Conservation (phyloP, 37 sponge, comb jelly and placozoan genomes). For the Hexactinellida sp. region DNA sequence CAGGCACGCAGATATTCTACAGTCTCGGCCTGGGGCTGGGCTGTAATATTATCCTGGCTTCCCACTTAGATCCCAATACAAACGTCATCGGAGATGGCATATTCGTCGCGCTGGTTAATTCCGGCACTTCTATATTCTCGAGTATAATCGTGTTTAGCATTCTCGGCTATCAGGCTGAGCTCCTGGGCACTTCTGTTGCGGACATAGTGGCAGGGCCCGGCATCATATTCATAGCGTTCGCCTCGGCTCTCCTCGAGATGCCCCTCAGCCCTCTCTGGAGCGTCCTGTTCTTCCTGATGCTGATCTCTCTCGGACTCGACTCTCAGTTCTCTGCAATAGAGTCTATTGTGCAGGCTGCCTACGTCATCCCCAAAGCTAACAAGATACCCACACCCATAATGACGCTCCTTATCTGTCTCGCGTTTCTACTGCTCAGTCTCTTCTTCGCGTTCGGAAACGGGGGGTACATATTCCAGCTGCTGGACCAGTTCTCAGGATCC, state of each 20-base stretch:
- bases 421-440: conserved; percentile 54
- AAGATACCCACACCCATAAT: conserved; percentile 28
- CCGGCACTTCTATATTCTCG: conserved; percentile 70
- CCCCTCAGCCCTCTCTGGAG: conserved; percentile 76
- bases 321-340: conserved; percentile 85
- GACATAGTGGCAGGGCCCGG: conserved; percentile 67
- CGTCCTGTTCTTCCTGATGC: conserved; percentile 87
- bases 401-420: conserved; percentile 52
- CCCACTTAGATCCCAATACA: conserved; percentile 57
- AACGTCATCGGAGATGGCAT: conserved; percentile 58
- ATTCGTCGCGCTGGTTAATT: conserved; percentile 65
- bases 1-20: conserved; percentile 95
- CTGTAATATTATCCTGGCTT: conserved; percentile 68
- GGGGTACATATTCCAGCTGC: conserved; percentile 69
- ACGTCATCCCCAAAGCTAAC: conserved; percentile 37
- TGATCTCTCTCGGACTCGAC: conserved; percentile 75
- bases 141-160: conserved; percentile 75
- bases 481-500: conserved; percentile 76
- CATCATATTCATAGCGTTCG: conserved; percentile 73
- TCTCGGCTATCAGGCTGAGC: conserved; percentile 57
- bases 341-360: conserved; percentile 51
- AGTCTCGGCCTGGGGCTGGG: conserved; percentile 79
- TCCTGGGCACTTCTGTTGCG: conserved; percentile 14
- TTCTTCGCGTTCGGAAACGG: conserved; percentile 77
- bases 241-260: conserved; percentile 61